Conservation (phyloP, 2,888 invertebrate species). For the Ditylenchus weischeri region DNA sequence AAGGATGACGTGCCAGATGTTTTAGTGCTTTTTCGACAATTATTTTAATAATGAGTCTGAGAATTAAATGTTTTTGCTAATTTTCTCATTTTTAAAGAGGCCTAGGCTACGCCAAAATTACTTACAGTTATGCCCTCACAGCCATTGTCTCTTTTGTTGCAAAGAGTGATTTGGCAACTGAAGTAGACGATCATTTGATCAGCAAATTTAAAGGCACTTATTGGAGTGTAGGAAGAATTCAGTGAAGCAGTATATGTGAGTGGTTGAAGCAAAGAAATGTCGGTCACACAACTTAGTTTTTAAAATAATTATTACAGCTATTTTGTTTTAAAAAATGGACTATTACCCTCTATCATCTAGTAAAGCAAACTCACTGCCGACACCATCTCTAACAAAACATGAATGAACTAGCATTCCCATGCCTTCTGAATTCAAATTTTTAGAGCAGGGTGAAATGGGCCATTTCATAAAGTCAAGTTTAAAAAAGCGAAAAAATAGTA, state of each 20-base stretch:
- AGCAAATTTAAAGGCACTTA: conserved; percentile 54
- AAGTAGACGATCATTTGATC: conserved; percentile 55
- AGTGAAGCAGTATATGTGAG: conserved; percentile 46
- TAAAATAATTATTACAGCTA: neutral
- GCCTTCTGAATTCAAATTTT: conserved; percentile 30
- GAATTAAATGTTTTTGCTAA: too few species aligned
- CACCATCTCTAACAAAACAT: conserved; percentile 52
- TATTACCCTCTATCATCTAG: conserved; percentile 53
- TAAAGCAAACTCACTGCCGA: conserved; percentile 51
- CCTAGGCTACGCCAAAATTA: neutral
- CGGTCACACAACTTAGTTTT: conserved; percentile 48
- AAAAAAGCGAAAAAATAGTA: neutral
- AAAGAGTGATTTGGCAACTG: conserved; percentile 55
- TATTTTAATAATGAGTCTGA: too few species aligned
- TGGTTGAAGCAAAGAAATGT: conserved; percentile 42
- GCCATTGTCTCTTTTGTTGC: conserved; percentile 47
- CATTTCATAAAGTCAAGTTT: conserved; percentile 22
- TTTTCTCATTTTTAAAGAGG: too few species aligned
- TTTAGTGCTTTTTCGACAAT: too few species aligned
- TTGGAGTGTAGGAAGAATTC: conserved; percentile 42
- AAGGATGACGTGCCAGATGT: too few species aligned
- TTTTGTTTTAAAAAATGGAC: neutral
- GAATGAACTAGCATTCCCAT: conserved; percentile 56
- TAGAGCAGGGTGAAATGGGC: too few species aligned
- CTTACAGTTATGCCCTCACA: conserved; percentile 56